A percentile compares a stretch with the other conserved stretches of the same genome.
phyloP scores from a whole-genome alignment of 1,140 invertebrate species.

The Helicoverpa zea region DNA sequence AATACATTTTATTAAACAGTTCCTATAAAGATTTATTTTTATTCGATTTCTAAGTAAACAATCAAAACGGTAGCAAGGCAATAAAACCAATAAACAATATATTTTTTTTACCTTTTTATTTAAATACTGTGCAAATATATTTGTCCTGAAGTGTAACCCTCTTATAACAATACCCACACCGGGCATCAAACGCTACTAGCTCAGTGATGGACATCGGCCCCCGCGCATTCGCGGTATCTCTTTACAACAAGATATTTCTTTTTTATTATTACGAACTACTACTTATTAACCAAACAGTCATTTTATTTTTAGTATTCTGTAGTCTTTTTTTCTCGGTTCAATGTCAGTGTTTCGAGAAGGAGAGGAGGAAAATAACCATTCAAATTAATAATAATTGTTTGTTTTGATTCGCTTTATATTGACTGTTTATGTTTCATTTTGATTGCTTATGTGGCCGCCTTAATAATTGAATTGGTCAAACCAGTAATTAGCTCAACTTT shows the following conservation, averaged over 20 bases:
- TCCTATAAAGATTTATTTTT: too few species aligned
- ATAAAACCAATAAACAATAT: background rate
- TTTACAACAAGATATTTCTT: conserved; percentile 29
- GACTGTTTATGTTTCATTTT: background rate
- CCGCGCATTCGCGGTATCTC: conserved; percentile 31
- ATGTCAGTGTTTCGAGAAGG: conserved; percentile 26
- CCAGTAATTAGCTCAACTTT: conserved; percentile 21
- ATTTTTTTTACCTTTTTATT: background rate
- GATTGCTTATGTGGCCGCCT: background rate
- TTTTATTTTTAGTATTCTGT: background rate
- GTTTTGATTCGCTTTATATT: conserved; percentile 1
- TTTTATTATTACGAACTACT: conserved; percentile 13
- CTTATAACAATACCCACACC: conserved; percentile 34
- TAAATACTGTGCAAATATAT: background rate
- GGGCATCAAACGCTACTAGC: background rate
- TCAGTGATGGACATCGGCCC: conserved; percentile 25
- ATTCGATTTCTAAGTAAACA: background rate
- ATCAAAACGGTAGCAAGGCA: background rate
- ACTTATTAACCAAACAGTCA: background rate
- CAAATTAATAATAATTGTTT: background rate
- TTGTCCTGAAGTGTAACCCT: conserved; percentile 26
- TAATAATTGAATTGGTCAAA: background rate
- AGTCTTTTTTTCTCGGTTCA: background rate
- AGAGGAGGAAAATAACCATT: conserved; percentile 7
- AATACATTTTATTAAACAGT: too few species aligned